A percentile compares a stretch with the other conserved stretches of the same genome.
Evolutionary conservation across 2,113 vertebrate genomes (phyloP).

Genomic region (Castor canadensis): DNA sequence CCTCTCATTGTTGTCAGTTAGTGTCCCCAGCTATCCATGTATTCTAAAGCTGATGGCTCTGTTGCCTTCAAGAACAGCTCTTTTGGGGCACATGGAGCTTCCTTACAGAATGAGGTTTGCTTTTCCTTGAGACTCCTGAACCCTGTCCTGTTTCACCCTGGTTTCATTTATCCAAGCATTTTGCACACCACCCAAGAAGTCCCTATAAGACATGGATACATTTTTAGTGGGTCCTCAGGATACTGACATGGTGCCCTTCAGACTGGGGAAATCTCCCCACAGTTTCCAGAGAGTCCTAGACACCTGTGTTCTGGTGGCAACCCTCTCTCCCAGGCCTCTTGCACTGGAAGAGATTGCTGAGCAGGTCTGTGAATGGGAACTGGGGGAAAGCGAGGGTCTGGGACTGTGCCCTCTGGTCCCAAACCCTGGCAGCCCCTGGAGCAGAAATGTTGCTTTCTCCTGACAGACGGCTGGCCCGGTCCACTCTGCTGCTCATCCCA

Average conservation of each 20-base stretch:
- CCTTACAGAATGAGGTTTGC: not conserved
- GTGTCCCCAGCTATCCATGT: not conserved
- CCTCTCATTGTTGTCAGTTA: too few species aligned
- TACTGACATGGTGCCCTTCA: not conserved
- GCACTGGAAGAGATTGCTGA: not conserved
- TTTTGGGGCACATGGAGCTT: not conserved
- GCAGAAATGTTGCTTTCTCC: conserved; percentile 61
- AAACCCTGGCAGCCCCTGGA: not conserved
- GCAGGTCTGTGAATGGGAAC: not conserved
- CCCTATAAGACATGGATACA: not conserved
- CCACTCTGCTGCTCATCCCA: conserved; percentile 97
- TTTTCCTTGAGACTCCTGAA: not conserved
- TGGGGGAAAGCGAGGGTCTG: not conserved
- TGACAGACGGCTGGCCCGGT: conserved; percentile 94
- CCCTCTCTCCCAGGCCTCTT: not conserved
- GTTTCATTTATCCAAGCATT: not conserved
- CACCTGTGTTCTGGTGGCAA: not conserved
- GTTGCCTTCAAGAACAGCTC: not conserved
- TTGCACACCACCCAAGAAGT: not conserved
- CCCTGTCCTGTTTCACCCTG: not conserved
- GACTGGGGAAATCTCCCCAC: not conserved
- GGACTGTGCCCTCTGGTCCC: not conserved
- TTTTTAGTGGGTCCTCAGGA: not conserved
- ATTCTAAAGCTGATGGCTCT: not conserved
- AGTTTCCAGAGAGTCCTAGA: not conserved